Evolutionary conservation across 2,113 vertebrate species (phyloP), one percentile per base, ranked within the genome.

Genomic region (Embiotoca jacksoni): DNA sequence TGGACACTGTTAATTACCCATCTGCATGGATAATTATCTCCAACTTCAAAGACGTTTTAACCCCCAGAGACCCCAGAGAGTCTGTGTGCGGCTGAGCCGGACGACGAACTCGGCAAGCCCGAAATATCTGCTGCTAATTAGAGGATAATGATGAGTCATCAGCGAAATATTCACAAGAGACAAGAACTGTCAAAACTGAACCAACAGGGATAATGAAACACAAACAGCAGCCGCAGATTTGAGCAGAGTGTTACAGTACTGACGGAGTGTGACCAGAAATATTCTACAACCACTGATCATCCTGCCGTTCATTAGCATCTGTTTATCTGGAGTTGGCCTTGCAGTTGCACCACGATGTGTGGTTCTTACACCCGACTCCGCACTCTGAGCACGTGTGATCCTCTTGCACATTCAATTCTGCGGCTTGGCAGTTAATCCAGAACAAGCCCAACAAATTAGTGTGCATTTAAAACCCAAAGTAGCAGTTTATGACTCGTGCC

Each of bases 1-100:
- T 60, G 85, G 85, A 87, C 82, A 55, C 77, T 55, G 62, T 78
- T 90, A 90, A 85, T 87, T 69, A 87, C 61, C 72, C 49, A 23
- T 57, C 16, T 54, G 44, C 55, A 49, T 53, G 36, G 80, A 49
- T 83, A 81, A 81, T 85, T 83, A 85, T 47, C 46, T 70, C 57
- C 71, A 56, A 64, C 77, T 61, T 89, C 74, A 85, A 87, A 85
- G 76, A 64, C 39, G 39, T 35, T 68, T 75, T 57, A 74, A 82
- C 64, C 79, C 53, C 76, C 14, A 33, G 75, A 75, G 72, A 80
- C 50, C 23, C 35, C 32, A 9, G 52, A 47, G 56, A 59, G 37
- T 7, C 5, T 52, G 30, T 15, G 56, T 31, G 64, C 31, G 54
- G 57, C 15, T 44, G 39, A 69, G 72, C 63, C 1, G 49, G 50